A percentile compares a stretch with the other conserved stretches of the same genome.
phyloP scores from a whole-genome alignment of 2,888 invertebrate genomes.

The Meloe dianella region DNA sequence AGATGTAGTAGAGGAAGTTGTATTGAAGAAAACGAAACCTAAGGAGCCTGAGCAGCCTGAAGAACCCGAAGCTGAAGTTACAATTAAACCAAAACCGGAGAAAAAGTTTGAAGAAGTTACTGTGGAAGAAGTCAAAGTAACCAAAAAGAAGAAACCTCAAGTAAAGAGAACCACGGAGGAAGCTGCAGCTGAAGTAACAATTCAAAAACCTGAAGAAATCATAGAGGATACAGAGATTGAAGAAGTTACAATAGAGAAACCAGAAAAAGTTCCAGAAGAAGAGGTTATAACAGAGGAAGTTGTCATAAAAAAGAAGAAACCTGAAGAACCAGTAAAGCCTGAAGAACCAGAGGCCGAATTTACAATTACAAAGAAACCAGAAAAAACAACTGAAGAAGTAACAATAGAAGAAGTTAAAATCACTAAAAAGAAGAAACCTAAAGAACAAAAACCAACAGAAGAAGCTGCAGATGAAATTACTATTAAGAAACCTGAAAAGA shows the following conservation, averaged over 20 bases:
- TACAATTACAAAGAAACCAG: slow-evolving; percentile 51
- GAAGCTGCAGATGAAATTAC: slow-evolving; percentile 39
- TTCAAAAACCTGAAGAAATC: slow-evolving; percentile 59
- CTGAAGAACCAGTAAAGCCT: slow-evolving; percentile 18
- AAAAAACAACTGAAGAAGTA: slow-evolving; percentile 47
- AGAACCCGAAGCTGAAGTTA: slow-evolving; percentile 36
- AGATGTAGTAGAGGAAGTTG: slow-evolving; percentile 14
- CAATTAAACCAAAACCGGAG: slow-evolving; percentile 51
- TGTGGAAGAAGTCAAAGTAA: slow-evolving; percentile 59
- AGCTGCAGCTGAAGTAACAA: slow-evolving; percentile 64
- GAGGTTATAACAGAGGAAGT: slow-evolving; percentile 31
- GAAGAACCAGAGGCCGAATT: slow-evolving; percentile 38
- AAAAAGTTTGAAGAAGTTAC: slow-evolving; percentile 47
- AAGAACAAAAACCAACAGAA: slow-evolving; percentile 36
- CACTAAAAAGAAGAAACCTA: slow-evolving; percentile 54
- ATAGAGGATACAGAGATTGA: slow-evolving; percentile 36
- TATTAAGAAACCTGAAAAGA: slow-evolving; percentile 35
- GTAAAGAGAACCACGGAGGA: slow-evolving; percentile 59
- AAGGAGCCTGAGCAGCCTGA: slow-evolving; percentile 26
- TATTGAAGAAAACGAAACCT: not conserved
- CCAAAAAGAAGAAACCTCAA: slow-evolving; percentile 43
- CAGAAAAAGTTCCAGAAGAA: slow-evolving; percentile 45
- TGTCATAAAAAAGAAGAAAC: not conserved
- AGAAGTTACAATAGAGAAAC: slow-evolving; percentile 47
- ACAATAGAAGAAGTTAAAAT: slow-evolving; percentile 56